Evolutionary conservation across 30 jellyfish, hydroid and myxozoan genomes (phyloP).

Genomic region (Chrysaora quinquecirrha): DNA sequence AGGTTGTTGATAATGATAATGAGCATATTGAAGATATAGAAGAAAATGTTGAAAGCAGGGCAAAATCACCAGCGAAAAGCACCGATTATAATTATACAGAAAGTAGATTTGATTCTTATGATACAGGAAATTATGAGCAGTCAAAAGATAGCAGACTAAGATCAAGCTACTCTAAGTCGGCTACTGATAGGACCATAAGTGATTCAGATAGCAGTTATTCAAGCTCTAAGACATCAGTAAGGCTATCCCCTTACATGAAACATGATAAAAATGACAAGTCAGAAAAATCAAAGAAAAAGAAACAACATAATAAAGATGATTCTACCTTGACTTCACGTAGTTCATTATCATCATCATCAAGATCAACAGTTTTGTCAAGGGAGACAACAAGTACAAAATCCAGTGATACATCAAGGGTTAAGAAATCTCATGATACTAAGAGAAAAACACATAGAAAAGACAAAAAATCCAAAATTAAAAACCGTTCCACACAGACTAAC

Average conservation of each 20-base stretch:
- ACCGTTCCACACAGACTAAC: neutral
- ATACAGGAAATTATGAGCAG: neutral
- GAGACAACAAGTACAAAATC: conserved; percentile 7
- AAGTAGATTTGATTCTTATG: conserved; percentile 55
- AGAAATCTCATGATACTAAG: neutral
- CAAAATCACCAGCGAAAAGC: conserved; percentile 55
- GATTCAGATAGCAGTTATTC: conserved; percentile 19
- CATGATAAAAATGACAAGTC: neutral
- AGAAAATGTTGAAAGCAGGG: conserved; percentile 49
- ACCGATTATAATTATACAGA: conserved; percentile 45
- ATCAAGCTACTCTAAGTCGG: neutral
- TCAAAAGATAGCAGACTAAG: neutral
- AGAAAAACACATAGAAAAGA: neutral
- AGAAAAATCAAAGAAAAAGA: no score
- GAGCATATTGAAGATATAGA: conserved; percentile 60
- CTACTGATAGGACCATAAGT: neutral
- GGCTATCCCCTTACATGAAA: neutral
- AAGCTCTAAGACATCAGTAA: neutral
- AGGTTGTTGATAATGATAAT: neutral
- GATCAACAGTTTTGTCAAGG: no score
- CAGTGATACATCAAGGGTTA: conserved; percentile 1
- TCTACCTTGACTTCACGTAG: conserved; percentile 26
- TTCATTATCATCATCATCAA: conserved; percentile 6
- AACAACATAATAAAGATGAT: neutral
- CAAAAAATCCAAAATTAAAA: neutral